Base-by-base conservation (phyloP, 2,797 vertebrate species). In the Mustela erminea region DNA sequence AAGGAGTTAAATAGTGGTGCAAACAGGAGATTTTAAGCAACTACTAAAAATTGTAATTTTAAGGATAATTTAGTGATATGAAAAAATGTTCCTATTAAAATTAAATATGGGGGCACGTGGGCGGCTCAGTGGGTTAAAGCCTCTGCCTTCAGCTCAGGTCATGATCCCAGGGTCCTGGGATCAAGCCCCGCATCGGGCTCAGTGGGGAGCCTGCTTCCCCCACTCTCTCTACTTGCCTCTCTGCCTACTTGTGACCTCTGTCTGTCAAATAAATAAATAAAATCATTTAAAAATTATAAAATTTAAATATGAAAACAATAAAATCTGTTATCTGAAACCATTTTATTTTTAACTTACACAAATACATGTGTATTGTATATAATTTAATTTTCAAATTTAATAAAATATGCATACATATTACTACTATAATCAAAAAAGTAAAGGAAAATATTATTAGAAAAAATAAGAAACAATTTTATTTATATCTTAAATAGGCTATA, bases 401-500 rank as follows among this genome's bases (percentile, higher is more conserved):
- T 49, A 95, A 96, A 92, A 62, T 15, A 54, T 89, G 52, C 32
- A 70, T 27, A 93, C 29, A 23, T 90, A 96, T 95, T 35, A 75
- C 27, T 82, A 83, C 64, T 90, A 29, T 68, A 88, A 56, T 93
- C 14, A 29, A 77, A 83, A 85, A 96, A 94, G 35, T 46, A 92
- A 93, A 94, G 32, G 75, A 88, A 97, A 86, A 35, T 15, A 9
- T 83, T 87, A 52, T 78, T 43, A 66, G 17, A 56, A 58, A 60
- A 78, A 68, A n/a, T 56, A 64, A 72, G 9, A 92, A 52, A 18
- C 3, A 90, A 60, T 38, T 87, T 80, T 96, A 96, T 78, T 87
- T 98, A 93, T 86, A 96, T 96, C 21, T 58, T 93, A 98, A 94
- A 15, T 66, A 95, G 83, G 86, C 0, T 54, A 66, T 56, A 91